Evolutionary conservation across 2,113 vertebrate species (phyloP), one percentile per base, ranked within the genome.

Genomic region (Sarotherodon lohbergeri): DNA sequence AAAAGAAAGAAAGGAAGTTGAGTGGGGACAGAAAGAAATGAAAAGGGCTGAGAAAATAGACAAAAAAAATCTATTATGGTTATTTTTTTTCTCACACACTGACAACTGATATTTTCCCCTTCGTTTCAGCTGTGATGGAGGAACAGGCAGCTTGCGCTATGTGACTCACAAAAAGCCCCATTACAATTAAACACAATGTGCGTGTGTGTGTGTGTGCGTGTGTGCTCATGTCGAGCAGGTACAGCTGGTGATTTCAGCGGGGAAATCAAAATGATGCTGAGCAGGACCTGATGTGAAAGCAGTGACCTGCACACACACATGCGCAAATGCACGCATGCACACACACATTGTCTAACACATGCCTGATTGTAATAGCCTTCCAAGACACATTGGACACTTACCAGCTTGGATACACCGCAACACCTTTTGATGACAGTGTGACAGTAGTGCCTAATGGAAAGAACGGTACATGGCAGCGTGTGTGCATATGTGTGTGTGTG

Each of bases 201-300:
- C 5, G 9, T 36, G 83, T 81, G 59, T 50, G 61, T 19, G 71
- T 79, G 71, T 81, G 84, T 32, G 63, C 34, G 50, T 34, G 46
- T 7, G 46, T 12, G 27, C 34, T 22, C 9, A 55, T 76, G 80
- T 73, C 76, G 59, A 50, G 81, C 86, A 91, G 89, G 83, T 91
- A 93, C 91, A 94, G 91, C 84, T 93, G 91, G 91, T 91, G 85
- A 92, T 91, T 90, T 92, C 93, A 93, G 82, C 10, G 4, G 91
- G 90, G 90, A 94, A 94, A 94, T 93, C 89, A 94, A 93, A 94
- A 76, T 13, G 55, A 27, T 89, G 84, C 90, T 86, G 78, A 91
- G 86, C 83, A 92, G 85, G 93, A 89, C 79, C 88, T 89, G 90
- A 92, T 89, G 86, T 84, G 88, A 90, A 80, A 85, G 56, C 81